Conservation (phyloP, 2,113 vertebrate species). For the Periophthalmodon schlosseri region DNA sequence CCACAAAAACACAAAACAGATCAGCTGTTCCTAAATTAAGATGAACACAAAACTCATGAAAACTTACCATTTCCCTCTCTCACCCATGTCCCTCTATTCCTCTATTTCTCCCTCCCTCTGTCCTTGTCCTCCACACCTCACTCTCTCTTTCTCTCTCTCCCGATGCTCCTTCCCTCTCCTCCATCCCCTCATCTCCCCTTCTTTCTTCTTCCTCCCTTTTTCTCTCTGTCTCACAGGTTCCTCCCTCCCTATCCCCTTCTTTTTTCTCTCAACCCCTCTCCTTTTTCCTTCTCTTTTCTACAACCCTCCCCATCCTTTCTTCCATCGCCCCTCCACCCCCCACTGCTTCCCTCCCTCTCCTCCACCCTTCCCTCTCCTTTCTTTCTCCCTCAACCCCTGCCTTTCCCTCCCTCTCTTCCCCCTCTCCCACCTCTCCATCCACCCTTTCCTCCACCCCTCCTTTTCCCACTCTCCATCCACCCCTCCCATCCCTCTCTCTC, state of each 20-base stretch:
- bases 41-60: no score
- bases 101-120: not conserved
- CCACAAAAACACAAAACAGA: no score
- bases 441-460: not conserved
- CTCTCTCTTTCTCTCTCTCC: not conserved
- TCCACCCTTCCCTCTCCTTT: slow-evolving; percentile 22
- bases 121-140: no score
- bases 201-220: not conserved
- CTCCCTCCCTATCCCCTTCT: not conserved
- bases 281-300: not conserved
- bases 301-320: not conserved
- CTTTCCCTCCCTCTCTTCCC: not conserved
- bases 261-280: not conserved
- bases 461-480: slow-evolving; percentile 27
- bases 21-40: no score
- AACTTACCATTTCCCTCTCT: not conserved
- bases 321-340: not conserved
- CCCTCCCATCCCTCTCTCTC: slow-evolving; percentile 34
- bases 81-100: not conserved
- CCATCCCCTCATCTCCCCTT: not conserved
- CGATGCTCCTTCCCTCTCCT: no score
- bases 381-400: not conserved
- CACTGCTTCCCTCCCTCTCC: slow-evolving; percentile 23
- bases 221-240: not conserved
- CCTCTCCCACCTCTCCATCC: not conserved